Base-by-base conservation (phyloP, 2,888 invertebrate species). In the Trimorus sp. region DNA sequence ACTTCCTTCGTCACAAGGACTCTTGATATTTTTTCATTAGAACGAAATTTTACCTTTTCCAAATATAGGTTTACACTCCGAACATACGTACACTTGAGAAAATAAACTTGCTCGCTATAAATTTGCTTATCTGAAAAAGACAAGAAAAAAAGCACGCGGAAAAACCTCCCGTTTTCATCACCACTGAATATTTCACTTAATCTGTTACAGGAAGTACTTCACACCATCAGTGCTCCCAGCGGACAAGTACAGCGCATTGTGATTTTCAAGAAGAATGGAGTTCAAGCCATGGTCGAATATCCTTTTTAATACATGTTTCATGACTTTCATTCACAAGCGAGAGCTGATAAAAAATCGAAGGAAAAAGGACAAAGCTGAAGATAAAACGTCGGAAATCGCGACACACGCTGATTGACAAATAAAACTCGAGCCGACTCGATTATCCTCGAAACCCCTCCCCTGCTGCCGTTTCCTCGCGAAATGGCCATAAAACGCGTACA, bases 201-300 rank as follows among this genome's bases (percentile, higher is more conserved):
- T 91, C 92, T 94, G 93, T 97, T 96, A 0, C 96, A 98, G 98
- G 98, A 99, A 93, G 99, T 99, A 80, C 95, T 99, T 92, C 98
- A 99, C 94, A 98, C 99, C 88, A 99, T 99, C 92, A 98, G 98
- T 93, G 95, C 96, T 88, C 96, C 98, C 83, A 97, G 97, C 93
- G 99, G 99, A 60, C 96, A 97, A 92, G 99, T 99, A 54, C 95
- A 98, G 87, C 95, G 99, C 91, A 98, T 99, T 92, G 99, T 99
- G 84, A 98, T 99, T 90, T 99, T 99, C 94, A 98, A 98, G 95
- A 99, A 99, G 93, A 98, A 98, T 92, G 98, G 98, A 85, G 97
- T 99, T 9, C 99, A 99, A 93, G 98, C 98, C 83, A 98, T 99
- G 98, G 98, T 99, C 89, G 99, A 99, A 97, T 98, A 97, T 98